Evolutionary conservation across 2,797 vertebrate species (phyloP), one percentile per base, ranked within the genome.

Genomic region (Denticeps clupeoides): DNA sequence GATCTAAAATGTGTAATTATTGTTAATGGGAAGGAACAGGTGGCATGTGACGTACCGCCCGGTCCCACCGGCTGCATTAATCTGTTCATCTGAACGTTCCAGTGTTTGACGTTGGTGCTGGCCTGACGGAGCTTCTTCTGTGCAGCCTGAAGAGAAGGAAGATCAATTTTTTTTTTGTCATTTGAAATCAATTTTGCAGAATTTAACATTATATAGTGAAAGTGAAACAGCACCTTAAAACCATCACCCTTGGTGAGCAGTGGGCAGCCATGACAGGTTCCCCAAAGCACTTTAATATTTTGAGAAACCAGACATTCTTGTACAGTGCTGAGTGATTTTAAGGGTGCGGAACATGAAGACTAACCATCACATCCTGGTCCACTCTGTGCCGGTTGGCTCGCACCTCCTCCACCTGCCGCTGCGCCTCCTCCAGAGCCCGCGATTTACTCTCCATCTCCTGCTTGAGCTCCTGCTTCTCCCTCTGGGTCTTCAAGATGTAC

Each of bases 61-160:
- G 93, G 93, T 60, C 82, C 82, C 6, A 99, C 97, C 0, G 94
- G 94, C 60, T 94, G 89, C 94, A 99, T 97, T 70, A 99, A 77
- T 31, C 93, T 68, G 78, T 93, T 97, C 94, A 99, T 96, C 74
- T 97, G 92, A 53, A 99, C 89, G 0, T 99, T 97, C 94, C 94
- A 99, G 78, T 97, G 92, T 76, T 93, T 93, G 64, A 97, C 94
- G 0, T 97, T 96, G 69, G 93, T 97, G 79, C 93, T 97, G 11
- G 94, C 94, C 72, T 95, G 93, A n/a, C 83, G 85, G 52, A 95
- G 77, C 75, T 97, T 99, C 65, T 72, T 72, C 72, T 96, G 93
- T 23, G 94, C 93, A 1, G 79, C 87, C 94, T 99, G 64, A 21
- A 4, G 67, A 27, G 45, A 12, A 37, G 16, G 21, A 35, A 38